phyloP scores from a whole-genome alignment of 2,797 vertebrate genomes.

The Pseudochirops cupreus region DNA sequence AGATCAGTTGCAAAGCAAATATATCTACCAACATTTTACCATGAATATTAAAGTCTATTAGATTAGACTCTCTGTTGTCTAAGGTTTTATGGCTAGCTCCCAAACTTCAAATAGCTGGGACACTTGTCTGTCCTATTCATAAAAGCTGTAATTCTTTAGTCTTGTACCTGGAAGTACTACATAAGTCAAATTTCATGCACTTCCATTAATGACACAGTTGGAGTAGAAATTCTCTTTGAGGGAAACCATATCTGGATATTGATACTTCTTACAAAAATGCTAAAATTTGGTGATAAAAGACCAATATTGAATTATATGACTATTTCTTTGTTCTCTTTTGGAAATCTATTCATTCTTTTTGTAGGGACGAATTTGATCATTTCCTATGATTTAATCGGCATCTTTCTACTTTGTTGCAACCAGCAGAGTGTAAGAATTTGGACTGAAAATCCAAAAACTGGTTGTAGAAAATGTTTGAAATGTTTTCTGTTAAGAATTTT shows the following conservation, averaged over 20 bases:
- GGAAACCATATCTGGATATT: neutral
- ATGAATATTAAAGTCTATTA: neutral
- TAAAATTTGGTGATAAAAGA: constrained; percentile 1
- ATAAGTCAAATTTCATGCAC: constrained; percentile 33
- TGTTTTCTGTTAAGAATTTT: too few species aligned
- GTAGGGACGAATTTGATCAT: neutral
- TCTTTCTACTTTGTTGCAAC: neutral
- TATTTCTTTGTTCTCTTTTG: neutral
- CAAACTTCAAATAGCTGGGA: neutral
- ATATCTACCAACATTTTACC: neutral
- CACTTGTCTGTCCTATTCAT: constrained; percentile 12
- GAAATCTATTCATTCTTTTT: constrained; percentile 8
- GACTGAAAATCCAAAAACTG: neutral
- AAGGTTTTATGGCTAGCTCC: neutral
- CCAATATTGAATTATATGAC: constrained; percentile 7
- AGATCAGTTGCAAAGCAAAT: neutral
- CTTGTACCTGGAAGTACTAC: constrained; percentile 44
- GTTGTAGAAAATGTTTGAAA: neutral
- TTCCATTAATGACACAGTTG: constrained; percentile 7
- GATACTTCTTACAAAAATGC: neutral
- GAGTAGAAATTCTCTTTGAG: constrained; percentile 8
- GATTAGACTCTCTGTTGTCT: neutral
- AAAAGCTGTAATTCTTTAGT: constrained; percentile 55
- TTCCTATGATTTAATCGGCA: neutral
- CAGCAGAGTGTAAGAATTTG: neutral